A percentile compares a stretch with the other conserved stretches of the same genome.
Evolutionary conservation across 1,140 invertebrate species (phyloP).

Genomic region (Centruroides sculpturatus): DNA sequence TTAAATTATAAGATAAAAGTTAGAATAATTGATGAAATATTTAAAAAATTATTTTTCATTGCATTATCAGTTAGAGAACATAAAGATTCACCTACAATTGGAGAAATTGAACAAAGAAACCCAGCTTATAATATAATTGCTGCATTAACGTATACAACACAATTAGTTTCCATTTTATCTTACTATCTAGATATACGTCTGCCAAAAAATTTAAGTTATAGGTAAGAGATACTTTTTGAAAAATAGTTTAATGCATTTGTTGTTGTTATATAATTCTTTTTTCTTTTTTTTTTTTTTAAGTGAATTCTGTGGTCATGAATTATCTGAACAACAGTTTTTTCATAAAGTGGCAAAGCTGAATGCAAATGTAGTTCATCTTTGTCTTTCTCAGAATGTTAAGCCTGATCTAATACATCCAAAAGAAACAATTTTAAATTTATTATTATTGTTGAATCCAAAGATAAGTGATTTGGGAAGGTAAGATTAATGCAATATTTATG

Average conservation of each 20-base stretch:
- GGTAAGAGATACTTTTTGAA: slow-evolving; percentile 31
- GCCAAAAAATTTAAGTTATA: slow-evolving; percentile 57
- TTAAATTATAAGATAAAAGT: no score
- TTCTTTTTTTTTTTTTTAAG: slow-evolving; percentile 34
- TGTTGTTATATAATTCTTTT: no score
- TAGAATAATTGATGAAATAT: no score
- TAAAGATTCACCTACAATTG: slow-evolving; percentile 42
- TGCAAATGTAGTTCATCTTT: slow-evolving; percentile 63
- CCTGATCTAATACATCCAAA: slow-evolving; percentile 44
- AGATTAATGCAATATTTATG: no score
- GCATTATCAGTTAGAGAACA: slow-evolving; percentile 42
- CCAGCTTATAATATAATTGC: slow-evolving; percentile 57
- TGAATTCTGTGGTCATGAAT: slow-evolving; percentile 54
- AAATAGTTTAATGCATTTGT: no score
- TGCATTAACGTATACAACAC: slow-evolving; percentile 61
- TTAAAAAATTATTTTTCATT: no score
- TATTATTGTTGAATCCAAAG: slow-evolving; percentile 48
- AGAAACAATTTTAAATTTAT: slow-evolving; percentile 55
- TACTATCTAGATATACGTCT: slow-evolving; percentile 58
- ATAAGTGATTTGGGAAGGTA: slow-evolving; percentile 15
- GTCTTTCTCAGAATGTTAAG: slow-evolving; percentile 59
- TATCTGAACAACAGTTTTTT: slow-evolving; percentile 53
- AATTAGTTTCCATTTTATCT: slow-evolving; percentile 60
- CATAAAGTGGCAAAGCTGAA: slow-evolving; percentile 60
- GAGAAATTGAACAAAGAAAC: slow-evolving; percentile 37